A percentile compares a stretch with the other conserved stretches of the same genome.
Evolutionary conservation across 2,113 vertebrate species (phyloP).

Genomic region (Dromas ardeola): DNA sequence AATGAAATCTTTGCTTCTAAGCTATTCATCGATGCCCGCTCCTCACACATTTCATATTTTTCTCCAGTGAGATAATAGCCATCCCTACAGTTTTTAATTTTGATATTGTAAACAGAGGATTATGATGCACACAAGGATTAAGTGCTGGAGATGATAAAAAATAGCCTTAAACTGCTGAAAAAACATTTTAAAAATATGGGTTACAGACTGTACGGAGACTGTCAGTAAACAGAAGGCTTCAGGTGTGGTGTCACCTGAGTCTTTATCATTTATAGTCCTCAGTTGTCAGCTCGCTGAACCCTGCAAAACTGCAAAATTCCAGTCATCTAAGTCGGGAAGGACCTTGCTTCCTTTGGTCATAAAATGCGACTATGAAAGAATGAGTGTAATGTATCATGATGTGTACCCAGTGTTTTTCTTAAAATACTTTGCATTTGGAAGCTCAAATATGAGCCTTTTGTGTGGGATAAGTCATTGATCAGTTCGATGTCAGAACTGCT

Average conservation of each 20-base stretch:
- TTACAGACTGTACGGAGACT: neutral
- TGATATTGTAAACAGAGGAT: neutral
- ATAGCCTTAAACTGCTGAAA: neutral
- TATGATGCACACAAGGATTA: neutral
- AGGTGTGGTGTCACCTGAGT: neutral
- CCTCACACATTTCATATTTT: neutral
- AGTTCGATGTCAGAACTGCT: neutral
- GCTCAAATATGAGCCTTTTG: neutral
- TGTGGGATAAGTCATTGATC: neutral
- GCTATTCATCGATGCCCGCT: neutral
- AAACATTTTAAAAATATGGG: neutral
- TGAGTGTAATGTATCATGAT: neutral
- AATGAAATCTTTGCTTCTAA: neutral
- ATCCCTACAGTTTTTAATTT: neutral
- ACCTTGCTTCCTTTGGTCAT: neutral
- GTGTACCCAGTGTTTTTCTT: neutral
- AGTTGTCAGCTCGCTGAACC: neutral
- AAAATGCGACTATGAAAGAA: neutral
- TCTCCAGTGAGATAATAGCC: neutral
- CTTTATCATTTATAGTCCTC: neutral
- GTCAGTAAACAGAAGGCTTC: neutral
- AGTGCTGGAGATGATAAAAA: neutral
- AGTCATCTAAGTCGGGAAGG: neutral
- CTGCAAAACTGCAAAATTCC: neutral
- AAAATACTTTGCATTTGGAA: neutral